Evolutionary conservation across 2,113 vertebrate genomes (phyloP).

Genomic region (Panurus biarmicus): DNA sequence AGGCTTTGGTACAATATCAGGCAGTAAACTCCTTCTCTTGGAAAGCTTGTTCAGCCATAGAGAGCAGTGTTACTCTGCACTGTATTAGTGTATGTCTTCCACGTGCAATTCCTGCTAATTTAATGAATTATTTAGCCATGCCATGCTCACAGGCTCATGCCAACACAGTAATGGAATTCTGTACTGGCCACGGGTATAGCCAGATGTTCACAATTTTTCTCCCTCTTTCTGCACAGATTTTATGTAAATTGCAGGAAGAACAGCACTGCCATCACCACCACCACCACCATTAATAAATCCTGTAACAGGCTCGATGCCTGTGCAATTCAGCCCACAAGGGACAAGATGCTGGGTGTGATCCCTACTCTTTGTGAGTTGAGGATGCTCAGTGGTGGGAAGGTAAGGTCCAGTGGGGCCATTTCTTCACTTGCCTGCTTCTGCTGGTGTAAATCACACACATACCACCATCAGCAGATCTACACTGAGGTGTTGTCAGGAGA

Average conservation of each 20-base stretch:
- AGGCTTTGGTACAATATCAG: background rate
- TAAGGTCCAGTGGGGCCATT: background rate
- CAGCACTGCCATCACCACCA: background rate
- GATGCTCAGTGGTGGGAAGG: background rate
- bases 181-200: background rate
- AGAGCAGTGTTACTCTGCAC: background rate
- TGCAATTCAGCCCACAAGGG: background rate
- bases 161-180: constrained; percentile 31
- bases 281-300: constrained; percentile 19
- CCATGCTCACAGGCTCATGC: constrained; percentile 9
- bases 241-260: constrained; percentile 37
- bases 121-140: constrained; percentile 61
- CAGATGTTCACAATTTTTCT: constrained; percentile 63
- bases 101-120: constrained; percentile 29
- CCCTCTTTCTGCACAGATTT: constrained; percentile 34
- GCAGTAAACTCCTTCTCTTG: background rate
- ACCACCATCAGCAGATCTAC: background rate
- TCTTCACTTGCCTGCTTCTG: background rate
- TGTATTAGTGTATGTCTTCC: background rate
- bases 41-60: background rate
- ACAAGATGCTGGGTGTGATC: background rate
- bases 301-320: background rate
- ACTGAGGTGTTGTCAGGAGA: background rate
- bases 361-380: background rate
- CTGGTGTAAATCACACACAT: background rate